Evolutionary conservation across 2,113 vertebrate species (phyloP).

Genomic region (Platycercus adscitus): DNA sequence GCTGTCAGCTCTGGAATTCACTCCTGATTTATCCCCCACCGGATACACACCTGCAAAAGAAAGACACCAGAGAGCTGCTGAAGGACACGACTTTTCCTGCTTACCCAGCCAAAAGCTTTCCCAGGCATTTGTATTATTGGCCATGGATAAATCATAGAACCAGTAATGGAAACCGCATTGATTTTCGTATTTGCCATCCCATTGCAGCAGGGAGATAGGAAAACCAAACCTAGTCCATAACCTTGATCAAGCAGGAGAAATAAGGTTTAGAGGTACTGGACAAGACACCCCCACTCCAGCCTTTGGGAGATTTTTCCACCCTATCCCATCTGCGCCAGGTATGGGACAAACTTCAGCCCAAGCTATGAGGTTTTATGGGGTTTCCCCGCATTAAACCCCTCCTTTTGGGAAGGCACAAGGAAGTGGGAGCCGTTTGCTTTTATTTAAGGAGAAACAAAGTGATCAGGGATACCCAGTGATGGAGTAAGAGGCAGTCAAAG

Average conservation of each 20-base stretch:
- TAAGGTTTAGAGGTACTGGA: too few species aligned
- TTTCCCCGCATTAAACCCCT: not conserved
- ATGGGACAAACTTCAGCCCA: not conserved
- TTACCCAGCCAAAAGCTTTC: not conserved
- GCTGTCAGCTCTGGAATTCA: not conserved
- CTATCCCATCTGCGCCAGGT: not conserved
- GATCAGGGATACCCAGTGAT: not conserved
- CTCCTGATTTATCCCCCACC: not conserved
- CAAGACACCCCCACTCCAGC: not conserved
- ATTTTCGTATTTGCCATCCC: not conserved
- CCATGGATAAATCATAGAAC: not conserved
- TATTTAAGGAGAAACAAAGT: not conserved
- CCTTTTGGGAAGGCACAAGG: rapidly evolving
- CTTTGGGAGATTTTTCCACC: not conserved
- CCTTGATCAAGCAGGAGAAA: not conserved
- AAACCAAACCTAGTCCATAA: not conserved
- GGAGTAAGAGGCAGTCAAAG: not conserved
- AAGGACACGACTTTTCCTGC: not conserved
- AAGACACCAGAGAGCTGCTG: not conserved
- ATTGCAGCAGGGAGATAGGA: not conserved
- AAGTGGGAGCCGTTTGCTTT: not conserved
- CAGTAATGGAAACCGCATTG: not conserved
- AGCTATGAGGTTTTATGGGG: not conserved
- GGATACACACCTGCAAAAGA: not conserved
- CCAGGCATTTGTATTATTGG: not conserved